phyloP scores from a whole-genome alignment of 2,113 vertebrate species.

The Cebidichthys violaceus region DNA sequence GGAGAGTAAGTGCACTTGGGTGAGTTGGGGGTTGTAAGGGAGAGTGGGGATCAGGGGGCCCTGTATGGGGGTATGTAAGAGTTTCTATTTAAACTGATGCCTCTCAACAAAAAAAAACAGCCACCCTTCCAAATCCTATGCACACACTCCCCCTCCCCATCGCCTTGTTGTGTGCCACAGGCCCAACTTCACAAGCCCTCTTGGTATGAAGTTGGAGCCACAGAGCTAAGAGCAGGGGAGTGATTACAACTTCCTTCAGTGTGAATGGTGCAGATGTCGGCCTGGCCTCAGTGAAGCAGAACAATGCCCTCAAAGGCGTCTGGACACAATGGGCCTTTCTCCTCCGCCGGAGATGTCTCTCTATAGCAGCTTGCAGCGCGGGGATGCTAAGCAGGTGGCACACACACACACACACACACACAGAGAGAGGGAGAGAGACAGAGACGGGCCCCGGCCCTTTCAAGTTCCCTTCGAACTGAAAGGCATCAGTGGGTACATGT shows the following conservation, averaged over 20 bases:
- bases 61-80: constrained; percentile 62
- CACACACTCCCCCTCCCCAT: constrained; percentile 33
- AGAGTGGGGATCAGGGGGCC: constrained; percentile 51
- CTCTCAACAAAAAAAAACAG: constrained; percentile 71
- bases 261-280: constrained; percentile 86
- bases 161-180: constrained; percentile 61
- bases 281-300: constrained; percentile 76
- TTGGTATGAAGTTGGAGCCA: constrained; percentile 72
- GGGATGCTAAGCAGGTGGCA: constrained; percentile 86
- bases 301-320: constrained; percentile 83
- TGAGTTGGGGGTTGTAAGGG: constrained; percentile 42
- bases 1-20: constrained; percentile 40
- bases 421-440: constrained; percentile 68
- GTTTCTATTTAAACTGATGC: constrained; percentile 76
- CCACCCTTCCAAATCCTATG: constrained; percentile 65
- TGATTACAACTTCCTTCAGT: constrained; percentile 85
- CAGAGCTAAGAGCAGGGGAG: constrained; percentile 76
- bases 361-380: constrained; percentile 80
- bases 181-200: constrained; percentile 63
- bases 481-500: constrained; percentile 72
- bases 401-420: constrained; percentile 57
- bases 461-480: constrained; percentile 70
- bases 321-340: constrained; percentile 83
- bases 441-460: constrained; percentile 74
- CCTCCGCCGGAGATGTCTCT: constrained; percentile 79